Evolutionary conservation across 2,113 vertebrate species (phyloP).

Genomic region (Laterallus jamaicensis): DNA sequence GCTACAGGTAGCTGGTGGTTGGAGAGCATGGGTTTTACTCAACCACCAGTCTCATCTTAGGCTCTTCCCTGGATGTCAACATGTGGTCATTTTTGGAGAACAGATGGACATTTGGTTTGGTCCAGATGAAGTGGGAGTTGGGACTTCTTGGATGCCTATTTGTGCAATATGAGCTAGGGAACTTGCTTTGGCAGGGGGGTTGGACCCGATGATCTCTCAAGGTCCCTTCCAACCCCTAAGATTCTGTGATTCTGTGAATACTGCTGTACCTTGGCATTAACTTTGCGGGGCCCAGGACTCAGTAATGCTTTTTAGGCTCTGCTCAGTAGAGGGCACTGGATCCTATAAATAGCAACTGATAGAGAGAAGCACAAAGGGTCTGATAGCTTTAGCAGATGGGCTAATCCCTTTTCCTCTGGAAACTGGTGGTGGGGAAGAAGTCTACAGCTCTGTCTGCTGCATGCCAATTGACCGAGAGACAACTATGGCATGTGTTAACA

Average conservation of each 20-base stretch:
- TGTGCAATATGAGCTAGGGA: no score
- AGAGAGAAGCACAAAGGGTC: neutral
- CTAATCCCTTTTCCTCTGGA: neutral
- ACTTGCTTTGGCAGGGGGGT: no score
- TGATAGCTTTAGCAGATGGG: slow-evolving; percentile 48
- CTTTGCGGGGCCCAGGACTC: neutral
- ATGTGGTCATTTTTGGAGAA: neutral
- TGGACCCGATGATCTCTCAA: no score
- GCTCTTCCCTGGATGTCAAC: neutral
- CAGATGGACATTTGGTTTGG: neutral
- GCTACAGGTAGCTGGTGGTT: neutral
- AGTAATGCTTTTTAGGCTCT: neutral
- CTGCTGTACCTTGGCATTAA: neutral
- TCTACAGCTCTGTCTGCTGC: neutral
- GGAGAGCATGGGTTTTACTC: neutral
- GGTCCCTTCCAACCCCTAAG: no score
- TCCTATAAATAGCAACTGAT: neutral
- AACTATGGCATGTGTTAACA: neutral
- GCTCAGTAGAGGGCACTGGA: slow-evolving; percentile 57
- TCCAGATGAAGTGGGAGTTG: neutral
- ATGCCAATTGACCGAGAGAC: neutral
- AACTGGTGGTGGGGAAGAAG: neutral
- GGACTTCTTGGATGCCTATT: neutral
- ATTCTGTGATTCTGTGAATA: no score
- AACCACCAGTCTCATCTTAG: neutral